phyloP scores from a whole-genome alignment of 2,888 invertebrate genomes.

The Polylopha cassiicola region DNA sequence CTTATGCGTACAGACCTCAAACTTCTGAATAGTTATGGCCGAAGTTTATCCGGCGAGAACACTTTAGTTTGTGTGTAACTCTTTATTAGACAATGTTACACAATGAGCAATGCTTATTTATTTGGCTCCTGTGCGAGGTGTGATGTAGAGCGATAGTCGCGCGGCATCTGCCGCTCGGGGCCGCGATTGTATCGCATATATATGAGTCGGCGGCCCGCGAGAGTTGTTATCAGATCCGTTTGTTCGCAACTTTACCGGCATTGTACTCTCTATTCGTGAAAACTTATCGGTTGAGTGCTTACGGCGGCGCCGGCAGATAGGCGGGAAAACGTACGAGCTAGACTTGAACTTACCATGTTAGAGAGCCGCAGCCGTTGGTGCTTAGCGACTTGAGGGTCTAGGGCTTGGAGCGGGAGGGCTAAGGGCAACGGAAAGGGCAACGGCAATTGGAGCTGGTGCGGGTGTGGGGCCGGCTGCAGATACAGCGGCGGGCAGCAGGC shows the following conservation, averaged over 20 bases:
- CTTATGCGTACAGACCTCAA: constrained; percentile 58
- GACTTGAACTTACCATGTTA: constrained; percentile 71
- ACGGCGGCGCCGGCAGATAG: constrained; percentile 34
- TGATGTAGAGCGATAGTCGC: constrained; percentile 37
- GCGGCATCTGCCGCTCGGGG: constrained; percentile 35
- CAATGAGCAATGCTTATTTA: constrained; percentile 58
- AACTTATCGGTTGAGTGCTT: constrained; percentile 45
- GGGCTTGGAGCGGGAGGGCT: constrained; percentile 68
- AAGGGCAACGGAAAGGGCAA: constrained; percentile 69
- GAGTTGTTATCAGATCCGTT: constrained; percentile 61
- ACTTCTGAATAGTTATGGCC: constrained; percentile 53
- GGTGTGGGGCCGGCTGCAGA: constrained; percentile 68
- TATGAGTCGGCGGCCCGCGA: constrained; percentile 47
- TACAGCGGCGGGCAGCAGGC: constrained; percentile 70
- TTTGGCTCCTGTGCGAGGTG: constrained; percentile 39
- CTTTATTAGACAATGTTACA: constrained; percentile 41
- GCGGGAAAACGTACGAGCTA: constrained; percentile 34
- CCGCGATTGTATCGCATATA: constrained; percentile 46
- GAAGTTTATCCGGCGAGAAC: constrained; percentile 52
- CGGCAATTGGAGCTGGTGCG: constrained; percentile 61
- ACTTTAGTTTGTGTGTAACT: constrained; percentile 43
- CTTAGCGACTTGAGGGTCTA: constrained; percentile 72
- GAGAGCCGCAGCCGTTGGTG: constrained; percentile 75
- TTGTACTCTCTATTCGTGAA: constrained; percentile 41
- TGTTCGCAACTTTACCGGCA: constrained; percentile 49